Evolutionary conservation across 2,888 invertebrate species (phyloP), one percentile per base, ranked within the genome.

Genomic region (Ferdinandea cuprea): DNA sequence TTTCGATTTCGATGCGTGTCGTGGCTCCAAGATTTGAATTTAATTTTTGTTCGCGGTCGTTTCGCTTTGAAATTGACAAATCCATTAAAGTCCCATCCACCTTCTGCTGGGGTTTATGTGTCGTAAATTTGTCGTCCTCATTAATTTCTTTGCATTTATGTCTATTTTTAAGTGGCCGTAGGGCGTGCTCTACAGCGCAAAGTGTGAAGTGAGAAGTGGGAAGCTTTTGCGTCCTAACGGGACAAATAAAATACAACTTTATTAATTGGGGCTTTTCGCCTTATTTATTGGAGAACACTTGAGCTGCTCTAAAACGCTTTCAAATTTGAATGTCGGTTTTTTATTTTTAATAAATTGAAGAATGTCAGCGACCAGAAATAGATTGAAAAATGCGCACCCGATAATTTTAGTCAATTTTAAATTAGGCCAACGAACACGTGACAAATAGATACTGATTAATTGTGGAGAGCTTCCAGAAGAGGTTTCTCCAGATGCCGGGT

Each of bases 41-140:
- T 25, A 15, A 9, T 37, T 66, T 72, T 65, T 25, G 32, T 61
- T 54, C 5, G 44, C 44, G 5, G 52, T 44, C 54, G 68, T 54
- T 81, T 76, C 71, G 69, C 56, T 76, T 71, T 56, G 74, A 74
- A 72, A 83, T 78, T 78, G 83, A 73, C 83, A 78, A 83, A 73
- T 73, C 73, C 83, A 83, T 83, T 83, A 83, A 58, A 68, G 52
- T 73, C 78, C 72, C 66, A 68, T 83, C 68, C 42, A 68, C 77
- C 68, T 68, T 77, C 48, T 2, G 46, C 48, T 2, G 46, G 56
- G 56, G 46, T 66, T 48, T 59, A 61, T 50, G 71, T 72, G 50
- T 77, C 72, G 77, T 83, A 77, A 83, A 83, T 83, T 78, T 83
- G 77, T 83, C 68, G 72, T 69, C 56, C 72, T 78, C 83, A 78